A percentile compares a stretch with the other conserved stretches of the same genome.
Evolutionary conservation across 2,888 invertebrate species (phyloP).

Genomic region (Dryococelus australis): DNA sequence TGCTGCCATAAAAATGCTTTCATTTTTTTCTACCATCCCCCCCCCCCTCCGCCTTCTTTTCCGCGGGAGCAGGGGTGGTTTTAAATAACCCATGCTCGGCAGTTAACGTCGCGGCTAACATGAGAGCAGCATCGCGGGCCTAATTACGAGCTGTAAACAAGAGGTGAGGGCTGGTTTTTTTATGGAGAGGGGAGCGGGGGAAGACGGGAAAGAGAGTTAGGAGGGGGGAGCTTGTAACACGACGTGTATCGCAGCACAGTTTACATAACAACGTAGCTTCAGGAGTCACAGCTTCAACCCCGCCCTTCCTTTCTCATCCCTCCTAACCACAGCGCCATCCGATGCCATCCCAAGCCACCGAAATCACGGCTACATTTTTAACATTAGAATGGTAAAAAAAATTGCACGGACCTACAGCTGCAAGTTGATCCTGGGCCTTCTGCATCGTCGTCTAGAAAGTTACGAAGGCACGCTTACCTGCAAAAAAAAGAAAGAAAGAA

Average conservation of each 20-base stretch:
- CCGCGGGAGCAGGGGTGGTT: neutral
- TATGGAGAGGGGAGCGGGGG: neutral
- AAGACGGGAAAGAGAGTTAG: neutral
- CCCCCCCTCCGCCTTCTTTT: neutral
- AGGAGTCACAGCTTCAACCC: neutral
- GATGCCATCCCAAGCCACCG: neutral
- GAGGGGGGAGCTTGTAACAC: neutral
- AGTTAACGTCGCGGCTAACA: neutral
- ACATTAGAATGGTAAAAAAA: neutral
- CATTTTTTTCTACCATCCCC: neutral
- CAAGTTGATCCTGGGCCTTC: neutral
- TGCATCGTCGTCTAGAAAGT: neutral
- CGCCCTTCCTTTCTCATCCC: neutral
- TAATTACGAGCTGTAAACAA: neutral
- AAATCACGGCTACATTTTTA: neutral
- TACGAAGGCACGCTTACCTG: neutral
- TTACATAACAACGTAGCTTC: conserved; percentile 16
- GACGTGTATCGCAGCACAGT: conserved; percentile 16
- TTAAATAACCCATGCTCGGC: neutral
- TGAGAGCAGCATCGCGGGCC: conserved; percentile 7
- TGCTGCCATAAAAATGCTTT: conserved; percentile 1
- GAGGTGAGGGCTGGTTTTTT: neutral
- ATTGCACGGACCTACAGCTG: neutral
- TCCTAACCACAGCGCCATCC: neutral
- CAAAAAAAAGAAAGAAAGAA: neutral